A percentile compares a stretch with the other conserved stretches of the same genome.
Conservation (phyloP, 1,140 invertebrate genomes). For the Thalassaphorura encarpata region DNA sequence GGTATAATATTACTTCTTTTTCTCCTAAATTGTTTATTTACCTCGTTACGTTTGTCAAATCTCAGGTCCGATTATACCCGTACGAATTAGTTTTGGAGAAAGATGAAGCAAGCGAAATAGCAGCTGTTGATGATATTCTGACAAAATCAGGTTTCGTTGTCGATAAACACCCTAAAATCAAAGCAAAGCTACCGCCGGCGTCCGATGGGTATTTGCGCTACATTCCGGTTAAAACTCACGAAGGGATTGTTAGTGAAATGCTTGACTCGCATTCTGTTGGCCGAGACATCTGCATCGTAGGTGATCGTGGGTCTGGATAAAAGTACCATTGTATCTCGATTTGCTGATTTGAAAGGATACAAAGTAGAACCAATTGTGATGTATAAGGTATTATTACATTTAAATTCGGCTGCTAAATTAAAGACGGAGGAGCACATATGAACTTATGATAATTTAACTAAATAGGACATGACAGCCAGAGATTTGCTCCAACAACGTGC, state of each 20-base stretch:
- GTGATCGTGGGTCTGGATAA: conserved; percentile 89
- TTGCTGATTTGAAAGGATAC: conserved; percentile 66
- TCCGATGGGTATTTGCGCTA: neutral
- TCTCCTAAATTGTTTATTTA: neutral
- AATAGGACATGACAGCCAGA: conserved; percentile 85
- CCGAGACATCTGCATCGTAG: conserved; percentile 77
- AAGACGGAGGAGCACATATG: too few relatives aligned
- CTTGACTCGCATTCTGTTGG: conserved; percentile 61
- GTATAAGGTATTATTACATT: conserved; percentile 54
- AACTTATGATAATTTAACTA: too few relatives aligned
- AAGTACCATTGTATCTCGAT: conserved; percentile 61
- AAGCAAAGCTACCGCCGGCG: neutral
- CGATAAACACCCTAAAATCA: conserved; percentile 6
- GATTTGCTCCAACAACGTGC: conserved; percentile 87
- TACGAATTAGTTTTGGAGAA: conserved; percentile 62
- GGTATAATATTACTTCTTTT: conserved; percentile 31
- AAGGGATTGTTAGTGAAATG: conserved; percentile 63
- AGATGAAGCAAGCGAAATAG: conserved; percentile 55
- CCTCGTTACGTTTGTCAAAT: too few relatives aligned
- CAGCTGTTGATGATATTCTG: conserved; percentile 56
- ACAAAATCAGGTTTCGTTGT: conserved; percentile 46
- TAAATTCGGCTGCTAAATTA: neutral
- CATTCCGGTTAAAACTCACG: conserved; percentile 44
- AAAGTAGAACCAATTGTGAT: conserved; percentile 77
- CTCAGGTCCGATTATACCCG: conserved; percentile 68